A percentile compares a stretch with the other conserved stretches of the same genome.
phyloP scores from a whole-genome alignment of 1,140 invertebrate genomes.

The Heliothis virescens region DNA sequence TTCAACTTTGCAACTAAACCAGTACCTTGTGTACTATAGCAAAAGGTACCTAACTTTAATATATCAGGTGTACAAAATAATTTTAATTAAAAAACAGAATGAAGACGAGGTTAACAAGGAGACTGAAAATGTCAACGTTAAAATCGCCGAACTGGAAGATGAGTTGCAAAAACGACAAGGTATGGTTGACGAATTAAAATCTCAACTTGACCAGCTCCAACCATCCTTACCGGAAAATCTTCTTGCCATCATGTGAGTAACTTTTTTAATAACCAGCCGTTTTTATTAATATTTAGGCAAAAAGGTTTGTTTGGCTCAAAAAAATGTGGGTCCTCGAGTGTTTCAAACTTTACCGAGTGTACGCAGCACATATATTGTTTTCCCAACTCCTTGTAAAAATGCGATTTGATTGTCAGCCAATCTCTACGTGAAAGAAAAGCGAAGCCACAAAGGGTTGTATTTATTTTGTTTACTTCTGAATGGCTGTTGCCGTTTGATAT shows the following conservation, averaged over 20 bases:
- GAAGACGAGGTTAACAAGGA: constrained; percentile 62
- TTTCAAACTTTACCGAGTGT: neutral
- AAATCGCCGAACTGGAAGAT: constrained; percentile 50
- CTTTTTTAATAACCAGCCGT: neutral
- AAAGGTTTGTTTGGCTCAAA: no score
- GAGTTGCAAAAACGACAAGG: constrained; percentile 54
- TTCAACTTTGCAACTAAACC: no score
- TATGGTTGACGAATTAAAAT: constrained; percentile 56
- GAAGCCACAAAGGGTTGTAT: neutral
- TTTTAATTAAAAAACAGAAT: constrained; percentile 53
- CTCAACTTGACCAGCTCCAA: constrained; percentile 50
- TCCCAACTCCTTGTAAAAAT: neutral
- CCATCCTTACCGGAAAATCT: constrained; percentile 60
- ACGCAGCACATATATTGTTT: neutral
- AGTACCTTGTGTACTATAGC: no score
- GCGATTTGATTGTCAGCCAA: neutral
- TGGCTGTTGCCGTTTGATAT: neutral
- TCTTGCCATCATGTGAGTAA: constrained; percentile 37
- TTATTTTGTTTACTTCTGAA: constrained; percentile 2
- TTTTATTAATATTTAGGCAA: neutral
- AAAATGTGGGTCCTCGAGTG: no score
- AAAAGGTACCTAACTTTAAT: no score
- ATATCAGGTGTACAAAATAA: neutral
- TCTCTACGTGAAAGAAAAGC: neutral
- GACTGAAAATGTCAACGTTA: constrained; percentile 55